These are phyloP conservation scores for Magallana gigas DNA, from an alignment of 1,140 invertebrate genomes.

Conservation along the genomic window DNA sequence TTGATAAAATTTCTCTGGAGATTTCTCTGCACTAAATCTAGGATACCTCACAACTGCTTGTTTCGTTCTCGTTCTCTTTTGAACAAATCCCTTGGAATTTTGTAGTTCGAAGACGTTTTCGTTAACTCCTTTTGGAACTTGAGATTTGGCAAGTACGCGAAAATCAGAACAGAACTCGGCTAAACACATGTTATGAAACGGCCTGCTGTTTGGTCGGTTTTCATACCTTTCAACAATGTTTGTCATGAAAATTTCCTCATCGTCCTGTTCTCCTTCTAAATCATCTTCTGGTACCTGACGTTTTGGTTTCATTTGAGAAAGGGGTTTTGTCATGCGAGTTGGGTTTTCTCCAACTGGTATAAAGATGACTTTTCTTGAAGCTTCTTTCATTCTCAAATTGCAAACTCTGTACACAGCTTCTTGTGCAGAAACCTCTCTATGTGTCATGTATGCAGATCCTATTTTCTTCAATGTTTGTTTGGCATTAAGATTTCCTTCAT, in stretches of 20 bases:
- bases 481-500: too few relatives aligned
- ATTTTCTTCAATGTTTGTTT: too few relatives aligned
- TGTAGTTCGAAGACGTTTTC: constrained; percentile 22
- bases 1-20: too few relatives aligned
- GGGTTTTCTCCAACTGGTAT: too few relatives aligned
- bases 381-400: too few relatives aligned
- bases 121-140: constrained; percentile 39
- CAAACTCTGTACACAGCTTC: too few relatives aligned
- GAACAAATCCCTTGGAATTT: constrained; percentile 33
- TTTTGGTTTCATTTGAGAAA: neutral
- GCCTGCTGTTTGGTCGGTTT: neutral
- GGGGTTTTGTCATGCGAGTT: too few relatives aligned
- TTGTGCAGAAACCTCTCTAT: too few relatives aligned
- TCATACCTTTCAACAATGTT: constrained; percentile 36
- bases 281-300: neutral
- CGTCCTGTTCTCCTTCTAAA: neutral
- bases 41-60: too few relatives aligned
- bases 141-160: constrained; percentile 37
- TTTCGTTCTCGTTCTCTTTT: constrained; percentile 42
- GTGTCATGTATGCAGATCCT: too few relatives aligned
- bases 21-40: too few relatives aligned
- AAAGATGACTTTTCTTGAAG: too few relatives aligned
- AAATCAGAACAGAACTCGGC: constrained; percentile 52
- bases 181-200: constrained; percentile 38
- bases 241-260: neutral